These are phyloP conservation scores for Parotocinclus haroldoi DNA, from an alignment of 2,797 vertebrate genomes.

Conservation along the genomic window DNA sequence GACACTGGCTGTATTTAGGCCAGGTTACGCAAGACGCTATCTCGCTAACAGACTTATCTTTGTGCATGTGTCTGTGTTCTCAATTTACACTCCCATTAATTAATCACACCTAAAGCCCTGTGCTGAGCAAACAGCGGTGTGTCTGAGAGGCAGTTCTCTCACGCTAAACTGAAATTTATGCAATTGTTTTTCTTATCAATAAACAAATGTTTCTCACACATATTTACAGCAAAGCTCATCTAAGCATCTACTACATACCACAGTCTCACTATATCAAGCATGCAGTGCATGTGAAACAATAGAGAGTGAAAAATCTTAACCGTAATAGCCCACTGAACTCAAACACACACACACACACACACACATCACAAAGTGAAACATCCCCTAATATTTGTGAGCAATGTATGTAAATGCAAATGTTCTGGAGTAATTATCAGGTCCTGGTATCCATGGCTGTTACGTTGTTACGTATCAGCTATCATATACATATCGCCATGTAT, in stretches of 20 bases:
- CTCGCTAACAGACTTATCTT: conserved; percentile 60
- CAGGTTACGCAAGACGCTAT: conserved; percentile 50
- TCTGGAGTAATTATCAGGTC: too few relatives aligned
- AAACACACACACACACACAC: too few relatives aligned
- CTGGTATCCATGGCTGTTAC: too few relatives aligned
- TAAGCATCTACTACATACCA: conserved; percentile 7
- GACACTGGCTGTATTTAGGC: conserved; percentile 52
- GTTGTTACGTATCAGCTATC: too few relatives aligned
- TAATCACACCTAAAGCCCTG: conserved; percentile 47
- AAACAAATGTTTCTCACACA: conserved; percentile 31
- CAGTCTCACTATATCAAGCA: conserved; percentile 10
- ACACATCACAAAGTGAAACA: too few relatives aligned
- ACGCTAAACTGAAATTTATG: conserved; percentile 42
- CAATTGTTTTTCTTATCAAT: conserved; percentile 1
- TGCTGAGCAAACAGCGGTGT: conserved; percentile 30
- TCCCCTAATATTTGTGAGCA: too few relatives aligned
- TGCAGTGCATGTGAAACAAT: conserved; percentile 6
- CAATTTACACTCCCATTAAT: conserved; percentile 47
- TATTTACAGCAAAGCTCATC: conserved; percentile 18
- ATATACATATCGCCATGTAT: too few relatives aligned
- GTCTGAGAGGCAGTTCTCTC: background rate
- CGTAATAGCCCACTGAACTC: too few relatives aligned
- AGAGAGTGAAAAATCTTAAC: too few relatives aligned
- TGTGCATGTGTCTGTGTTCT: conserved; percentile 37
- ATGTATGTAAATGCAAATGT: too few relatives aligned